Base-by-base conservation (phyloP, 30 jellyfish, hydroid and myxozoan species). In the Aurelia sp. region DNA sequence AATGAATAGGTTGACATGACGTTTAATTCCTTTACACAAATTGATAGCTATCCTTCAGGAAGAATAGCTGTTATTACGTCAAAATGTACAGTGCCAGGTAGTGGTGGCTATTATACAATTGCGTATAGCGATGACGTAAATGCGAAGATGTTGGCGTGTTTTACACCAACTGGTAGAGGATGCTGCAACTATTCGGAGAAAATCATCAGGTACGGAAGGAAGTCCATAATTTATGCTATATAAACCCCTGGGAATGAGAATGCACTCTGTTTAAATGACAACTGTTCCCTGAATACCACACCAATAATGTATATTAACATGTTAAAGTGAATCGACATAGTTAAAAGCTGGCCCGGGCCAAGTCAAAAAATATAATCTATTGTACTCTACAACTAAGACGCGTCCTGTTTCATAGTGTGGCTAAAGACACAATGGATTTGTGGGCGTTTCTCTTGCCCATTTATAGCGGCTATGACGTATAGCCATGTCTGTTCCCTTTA, bases 131-230 rank as follows among this genome's bases (percentile, higher is more conserved):
- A 83, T 79, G 83, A 66, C 22, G 85, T 57, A 12, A 50, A 76
- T 47, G 75, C 93, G 33, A 75, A 62, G 71, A 76, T 79, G 88
- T 37, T 91, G 62, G 97, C 97, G 11, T 51, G 81, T 51, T 91
- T 91, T 72, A 91, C 96, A 5, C 97, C 97, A 11, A 82, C 79
- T 15, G 97, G 97, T 66, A 71, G 84, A 64, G 96, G 97, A 11
- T 74, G 85, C 40, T 86, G 95, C 67, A 86, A 86, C 62, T 57
- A 64, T 55, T 68, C 89, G 17, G 89, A 66, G 71, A 76, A 53
- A 33, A 22, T 47, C 35, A 57, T 74, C 82, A 65, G 77, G 90
- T 80, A 41, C 4, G 82, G 53, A 19, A 33, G 1, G 33, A 17
- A 4, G 27, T 2, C 55, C 55, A 44, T 44, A 44, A 44, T 7